A percentile compares a stretch with the other conserved stretches of the same genome.
Conservation (phyloP, 2,888 invertebrate species). For the Agrotis segetum region DNA sequence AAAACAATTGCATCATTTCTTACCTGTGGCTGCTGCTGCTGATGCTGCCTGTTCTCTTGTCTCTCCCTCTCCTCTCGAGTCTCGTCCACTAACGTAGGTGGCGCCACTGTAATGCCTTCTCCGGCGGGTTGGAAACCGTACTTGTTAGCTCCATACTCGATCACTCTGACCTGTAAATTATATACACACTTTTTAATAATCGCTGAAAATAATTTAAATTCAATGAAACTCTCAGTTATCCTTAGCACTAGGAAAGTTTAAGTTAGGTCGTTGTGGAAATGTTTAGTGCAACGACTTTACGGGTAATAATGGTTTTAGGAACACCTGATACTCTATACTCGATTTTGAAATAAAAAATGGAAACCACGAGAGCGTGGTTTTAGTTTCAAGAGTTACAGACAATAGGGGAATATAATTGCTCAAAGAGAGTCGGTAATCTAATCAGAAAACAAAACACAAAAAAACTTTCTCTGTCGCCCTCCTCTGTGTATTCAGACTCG, state of each 20-base stretch:
- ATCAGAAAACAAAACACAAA: too few relatives aligned
- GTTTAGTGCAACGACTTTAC: not conserved
- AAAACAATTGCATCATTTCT: too few relatives aligned
- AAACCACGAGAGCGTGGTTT: too few relatives aligned
- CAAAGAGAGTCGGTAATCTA: too few relatives aligned
- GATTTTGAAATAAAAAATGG: too few relatives aligned
- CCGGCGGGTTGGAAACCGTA: constrained; percentile 97
- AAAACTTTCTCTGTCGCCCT: too few relatives aligned
- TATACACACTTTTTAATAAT: not conserved
- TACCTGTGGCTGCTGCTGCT: constrained; percentile 51
- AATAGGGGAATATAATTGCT: too few relatives aligned
- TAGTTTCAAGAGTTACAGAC: too few relatives aligned
- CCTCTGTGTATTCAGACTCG: too few relatives aligned
- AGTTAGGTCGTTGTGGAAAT: not conserved
- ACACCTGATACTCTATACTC: too few relatives aligned
- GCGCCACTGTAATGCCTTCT: constrained; percentile 95
- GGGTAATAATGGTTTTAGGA: too few relatives aligned
- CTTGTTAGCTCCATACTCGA: constrained; percentile 97
- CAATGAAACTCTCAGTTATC: not conserved
- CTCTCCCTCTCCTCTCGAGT: constrained; percentile 71
- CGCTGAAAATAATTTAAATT: not conserved
- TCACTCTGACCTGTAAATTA: constrained; percentile 91
- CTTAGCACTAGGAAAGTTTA: not conserved
- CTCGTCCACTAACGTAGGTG: constrained; percentile 92
- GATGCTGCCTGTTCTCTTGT: constrained; percentile 44